Evolutionary conservation across 2,888 invertebrate genomes (phyloP), one percentile per base, ranked within the genome.

Genomic region (Harpagoxenus sublaevis): DNA sequence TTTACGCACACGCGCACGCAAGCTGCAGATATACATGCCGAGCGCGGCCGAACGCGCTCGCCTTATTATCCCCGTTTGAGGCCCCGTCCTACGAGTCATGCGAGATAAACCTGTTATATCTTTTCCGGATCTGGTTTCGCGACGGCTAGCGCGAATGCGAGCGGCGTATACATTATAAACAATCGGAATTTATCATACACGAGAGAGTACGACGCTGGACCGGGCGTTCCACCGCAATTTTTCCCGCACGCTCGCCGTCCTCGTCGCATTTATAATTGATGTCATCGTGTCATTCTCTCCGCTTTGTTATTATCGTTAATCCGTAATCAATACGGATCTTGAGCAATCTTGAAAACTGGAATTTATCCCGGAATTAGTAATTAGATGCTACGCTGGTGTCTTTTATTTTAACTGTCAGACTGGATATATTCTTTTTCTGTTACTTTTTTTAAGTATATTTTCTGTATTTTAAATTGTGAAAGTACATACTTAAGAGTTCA

Each of bases 21-120:
- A 23, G 23, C 23, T 23, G 23, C 23, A 42, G 39, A 6, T 18
- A 6, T 18, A 28, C 42, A 15, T 3, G 23, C 35, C 57, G 62
- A 18, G 65, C 65, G 65, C 65, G 53, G 18, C 28, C 77, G 57
- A 57, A 70, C 79, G 45, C 70, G 60, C 23, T 65, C 23, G 42
- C 70, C 79, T 70, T 60, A 70, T 79, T 79, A 70, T 79, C 70
- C 79, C 70, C 79, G 45, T 79, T 79, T 70, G 45, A 79, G 70
- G 48, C 31, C 57, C 3, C 78, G 70, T 79, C 57, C 23, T 70
- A 70, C 79, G 70, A 79, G 70, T 70, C 79, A 48, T 60, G 48
- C 79, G 57, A 70, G 79, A 70, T 79, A 60, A 79, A 79, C 79
- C 79, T 79, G 79, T 79, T 79, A 70, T 79, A 70, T 60, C 79